Conservation (phyloP, 2,797 vertebrate species). For the Scleropages formosus region DNA sequence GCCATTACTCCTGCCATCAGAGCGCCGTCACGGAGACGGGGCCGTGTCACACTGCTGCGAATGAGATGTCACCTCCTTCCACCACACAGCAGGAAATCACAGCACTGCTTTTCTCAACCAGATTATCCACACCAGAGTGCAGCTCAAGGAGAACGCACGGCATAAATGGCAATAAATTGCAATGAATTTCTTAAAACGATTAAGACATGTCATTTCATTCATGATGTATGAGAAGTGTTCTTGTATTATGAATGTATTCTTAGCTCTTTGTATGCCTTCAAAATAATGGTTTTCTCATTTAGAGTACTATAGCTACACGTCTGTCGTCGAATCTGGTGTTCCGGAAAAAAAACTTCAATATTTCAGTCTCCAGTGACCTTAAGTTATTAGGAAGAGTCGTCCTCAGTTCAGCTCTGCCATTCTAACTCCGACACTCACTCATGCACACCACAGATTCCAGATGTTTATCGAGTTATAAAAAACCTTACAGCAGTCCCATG, state of each 20-base stretch:
- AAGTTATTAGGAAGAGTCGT: background rate
- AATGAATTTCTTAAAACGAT: too few species aligned
- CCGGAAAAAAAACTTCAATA: background rate
- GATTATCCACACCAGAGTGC: too few species aligned
- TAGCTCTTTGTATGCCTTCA: background rate
- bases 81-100: background rate
- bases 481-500: background rate
- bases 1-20: slow-evolving; percentile 43
- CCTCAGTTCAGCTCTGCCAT: background rate
- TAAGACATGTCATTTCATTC: too few species aligned
- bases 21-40: slow-evolving; percentile 29
- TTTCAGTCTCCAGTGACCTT: background rate
- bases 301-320: background rate
- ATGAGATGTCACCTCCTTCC: slow-evolving; percentile 39
- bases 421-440: background rate
- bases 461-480: background rate
- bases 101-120: too few species aligned
- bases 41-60: slow-evolving; percentile 44
- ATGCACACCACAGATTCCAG: background rate
- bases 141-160: too few species aligned
- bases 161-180: too few species aligned
- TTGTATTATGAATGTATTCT: too few species aligned
- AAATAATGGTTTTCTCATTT: background rate
- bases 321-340: background rate
- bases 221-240: too few species aligned